phyloP scores from a whole-genome alignment of 2,113 vertebrate species.

The Corapipo altera region DNA sequence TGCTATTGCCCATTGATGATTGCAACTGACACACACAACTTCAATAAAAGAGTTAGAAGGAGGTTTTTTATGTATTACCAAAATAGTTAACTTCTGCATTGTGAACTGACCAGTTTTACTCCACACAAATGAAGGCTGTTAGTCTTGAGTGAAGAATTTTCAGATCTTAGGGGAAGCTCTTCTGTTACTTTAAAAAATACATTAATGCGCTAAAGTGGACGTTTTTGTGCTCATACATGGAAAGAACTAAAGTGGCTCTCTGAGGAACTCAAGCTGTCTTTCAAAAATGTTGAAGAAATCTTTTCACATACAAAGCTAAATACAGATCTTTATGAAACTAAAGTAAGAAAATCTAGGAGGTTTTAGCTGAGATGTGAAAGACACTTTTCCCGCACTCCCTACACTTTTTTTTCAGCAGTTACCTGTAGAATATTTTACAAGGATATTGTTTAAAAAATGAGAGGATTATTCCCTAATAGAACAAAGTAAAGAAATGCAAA shows the following conservation, averaged over 20 bases:
- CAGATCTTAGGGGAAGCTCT: neutral
- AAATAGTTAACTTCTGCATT: neutral
- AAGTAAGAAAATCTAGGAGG: neutral
- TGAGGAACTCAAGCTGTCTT: neutral
- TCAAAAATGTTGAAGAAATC: neutral
- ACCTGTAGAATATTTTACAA: neutral
- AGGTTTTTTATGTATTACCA: neutral
- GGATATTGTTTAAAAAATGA: neutral
- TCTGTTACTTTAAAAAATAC: neutral
- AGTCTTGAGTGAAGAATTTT: neutral
- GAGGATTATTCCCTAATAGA: neutral
- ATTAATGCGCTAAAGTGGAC: neutral
- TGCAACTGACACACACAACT: neutral
- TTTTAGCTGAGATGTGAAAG: neutral
- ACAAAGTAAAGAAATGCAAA: neutral
- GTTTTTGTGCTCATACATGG: neutral
- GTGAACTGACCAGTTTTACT: neutral
- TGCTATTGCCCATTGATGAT: neutral
- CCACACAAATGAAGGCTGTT: neutral
- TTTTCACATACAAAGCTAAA: neutral
- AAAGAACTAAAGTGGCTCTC: neutral
- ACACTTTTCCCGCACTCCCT: fast-evolving
- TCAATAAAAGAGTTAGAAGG: neutral
- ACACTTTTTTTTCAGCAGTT: neutral
- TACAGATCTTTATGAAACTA: neutral